Percentiles rank a stretch among this genome's conserved stretches.
Evolutionary conservation across 2,888 invertebrate genomes (phyloP).

Genomic region (Apotomis capreana): DNA sequence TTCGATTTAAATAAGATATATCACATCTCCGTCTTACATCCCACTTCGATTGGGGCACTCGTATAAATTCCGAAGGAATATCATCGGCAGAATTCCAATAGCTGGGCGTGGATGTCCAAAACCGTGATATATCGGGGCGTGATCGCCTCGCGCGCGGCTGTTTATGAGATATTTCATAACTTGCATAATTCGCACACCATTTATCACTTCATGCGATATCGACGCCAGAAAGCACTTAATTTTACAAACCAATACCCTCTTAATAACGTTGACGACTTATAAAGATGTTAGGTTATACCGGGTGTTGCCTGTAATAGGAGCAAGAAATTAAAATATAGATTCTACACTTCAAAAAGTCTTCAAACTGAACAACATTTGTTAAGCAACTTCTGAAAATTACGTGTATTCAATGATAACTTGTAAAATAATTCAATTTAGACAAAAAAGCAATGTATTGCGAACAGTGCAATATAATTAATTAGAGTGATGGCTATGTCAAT

Average conservation of each 20-base stretch:
- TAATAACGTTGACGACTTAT: neutral
- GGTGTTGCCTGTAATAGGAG: no score
- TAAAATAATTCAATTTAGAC: no score
- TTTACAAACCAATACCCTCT: conserved; percentile 2
- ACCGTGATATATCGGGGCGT: conserved; percentile 75
- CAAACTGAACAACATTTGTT: no score
- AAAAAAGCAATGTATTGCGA: no score
- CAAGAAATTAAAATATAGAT: no score
- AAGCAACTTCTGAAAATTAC: no score
- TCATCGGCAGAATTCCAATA: conserved; percentile 77
- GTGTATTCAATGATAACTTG: no score
- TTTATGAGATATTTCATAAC: conserved; percentile 81
- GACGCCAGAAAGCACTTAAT: conserved; percentile 19
- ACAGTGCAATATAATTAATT: no score
- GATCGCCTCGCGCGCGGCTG: conserved; percentile 64
- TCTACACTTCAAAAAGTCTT: no score
- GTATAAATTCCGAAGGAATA: conserved; percentile 71
- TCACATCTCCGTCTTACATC: conserved; percentile 65
- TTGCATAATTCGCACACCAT: conserved; percentile 64
- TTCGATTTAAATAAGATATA: conserved; percentile 73
- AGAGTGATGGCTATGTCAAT: no score
- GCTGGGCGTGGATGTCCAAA: conserved; percentile 74
- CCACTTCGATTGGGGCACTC: conserved; percentile 60
- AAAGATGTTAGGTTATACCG: neutral
- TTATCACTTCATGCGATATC: conserved; percentile 58